A percentile compares a stretch with the other conserved stretches of the same genome.
phyloP scores from a whole-genome alignment of 2,113 vertebrate genomes.

The Xiphophorus couchianus region DNA sequence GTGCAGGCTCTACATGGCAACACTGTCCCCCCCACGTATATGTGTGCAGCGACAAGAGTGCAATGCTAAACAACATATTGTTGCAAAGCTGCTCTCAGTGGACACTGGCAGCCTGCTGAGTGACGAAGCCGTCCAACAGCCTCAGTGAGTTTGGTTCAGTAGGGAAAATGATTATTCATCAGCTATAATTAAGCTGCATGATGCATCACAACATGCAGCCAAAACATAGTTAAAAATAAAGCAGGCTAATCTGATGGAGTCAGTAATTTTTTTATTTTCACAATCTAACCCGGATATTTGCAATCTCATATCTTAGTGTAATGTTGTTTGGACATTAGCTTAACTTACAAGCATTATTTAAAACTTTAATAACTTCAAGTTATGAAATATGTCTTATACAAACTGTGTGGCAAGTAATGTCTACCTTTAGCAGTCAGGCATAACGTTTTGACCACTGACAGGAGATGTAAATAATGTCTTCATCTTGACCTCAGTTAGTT shows the following conservation, averaged over 20 bases:
- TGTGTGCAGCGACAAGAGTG: slow-evolving; percentile 42
- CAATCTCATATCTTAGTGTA: not conserved
- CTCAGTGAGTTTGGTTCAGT: slow-evolving; percentile 41
- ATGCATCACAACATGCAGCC: slow-evolving; percentile 20
- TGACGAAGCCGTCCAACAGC: slow-evolving; percentile 45
- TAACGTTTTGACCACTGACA: not conserved
- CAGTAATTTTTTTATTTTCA: not conserved
- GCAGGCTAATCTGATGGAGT: not conserved
- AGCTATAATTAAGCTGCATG: slow-evolving; percentile 15
- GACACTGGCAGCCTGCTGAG: slow-evolving; percentile 52
- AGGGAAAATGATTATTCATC: slow-evolving; percentile 28
- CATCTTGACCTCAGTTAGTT: too few species aligned
- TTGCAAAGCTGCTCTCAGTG: slow-evolving; percentile 58
- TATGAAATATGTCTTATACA: not conserved
- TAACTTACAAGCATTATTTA: not conserved
- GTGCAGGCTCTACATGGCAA: slow-evolving; percentile 54
- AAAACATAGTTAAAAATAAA: not conserved
- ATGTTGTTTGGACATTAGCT: not conserved
- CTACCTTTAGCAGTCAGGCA: not conserved
- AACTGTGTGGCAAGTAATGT: not conserved
- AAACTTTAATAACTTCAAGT: not conserved
- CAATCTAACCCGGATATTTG: not conserved
- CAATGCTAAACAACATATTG: slow-evolving; percentile 67
- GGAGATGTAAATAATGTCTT: not conserved
- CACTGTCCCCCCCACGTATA: slow-evolving; percentile 21